A percentile compares a stretch with the other conserved stretches of the same genome.
These are phyloP conservation scores for Zalophus californianus DNA, from an alignment of 2,797 vertebrate species.

Conservation along the genomic window DNA sequence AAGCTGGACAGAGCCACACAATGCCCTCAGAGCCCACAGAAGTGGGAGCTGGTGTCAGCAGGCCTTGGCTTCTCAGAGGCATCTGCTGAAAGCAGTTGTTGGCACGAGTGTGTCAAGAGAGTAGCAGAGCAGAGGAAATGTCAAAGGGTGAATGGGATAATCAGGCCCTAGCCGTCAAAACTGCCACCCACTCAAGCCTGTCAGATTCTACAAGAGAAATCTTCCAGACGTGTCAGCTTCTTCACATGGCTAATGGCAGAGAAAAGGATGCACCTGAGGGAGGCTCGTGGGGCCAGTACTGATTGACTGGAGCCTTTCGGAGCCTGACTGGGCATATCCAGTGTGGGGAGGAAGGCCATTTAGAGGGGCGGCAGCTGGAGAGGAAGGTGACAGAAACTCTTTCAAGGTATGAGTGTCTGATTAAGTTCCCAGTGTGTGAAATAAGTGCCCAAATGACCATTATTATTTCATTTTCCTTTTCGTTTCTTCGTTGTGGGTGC, in stretches of 20 bases:
- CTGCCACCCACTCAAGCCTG: slow-evolving; percentile 68
- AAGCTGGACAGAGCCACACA: neutral
- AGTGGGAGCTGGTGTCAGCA: slow-evolving; percentile 47
- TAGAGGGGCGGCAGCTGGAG: neutral
- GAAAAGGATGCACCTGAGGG: neutral
- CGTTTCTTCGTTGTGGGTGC: neutral
- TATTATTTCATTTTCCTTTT: neutral
- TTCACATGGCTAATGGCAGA: neutral
- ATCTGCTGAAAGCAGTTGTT: slow-evolving; percentile 15
- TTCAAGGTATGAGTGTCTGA: accelerated
- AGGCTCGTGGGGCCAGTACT: neutral
- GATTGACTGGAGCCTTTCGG: slow-evolving; percentile 33
- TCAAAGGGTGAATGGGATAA: slow-evolving; percentile 64
- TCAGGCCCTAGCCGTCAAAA: slow-evolving; percentile 60
- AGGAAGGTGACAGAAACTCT: neutral
- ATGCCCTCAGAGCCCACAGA: neutral
- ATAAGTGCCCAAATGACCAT: neutral
- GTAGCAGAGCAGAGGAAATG: slow-evolving; percentile 34
- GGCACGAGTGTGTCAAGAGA: neutral
- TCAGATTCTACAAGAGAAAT: slow-evolving; percentile 66
- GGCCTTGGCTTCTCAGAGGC: neutral
- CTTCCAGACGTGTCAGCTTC: neutral
- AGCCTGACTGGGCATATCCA: neutral
- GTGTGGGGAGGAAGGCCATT: neutral
- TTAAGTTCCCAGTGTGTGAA: neutral